These are phyloP conservation scores for Cepaea nemoralis DNA, from an alignment of 1,140 invertebrate species.

Conservation along the genomic window DNA sequence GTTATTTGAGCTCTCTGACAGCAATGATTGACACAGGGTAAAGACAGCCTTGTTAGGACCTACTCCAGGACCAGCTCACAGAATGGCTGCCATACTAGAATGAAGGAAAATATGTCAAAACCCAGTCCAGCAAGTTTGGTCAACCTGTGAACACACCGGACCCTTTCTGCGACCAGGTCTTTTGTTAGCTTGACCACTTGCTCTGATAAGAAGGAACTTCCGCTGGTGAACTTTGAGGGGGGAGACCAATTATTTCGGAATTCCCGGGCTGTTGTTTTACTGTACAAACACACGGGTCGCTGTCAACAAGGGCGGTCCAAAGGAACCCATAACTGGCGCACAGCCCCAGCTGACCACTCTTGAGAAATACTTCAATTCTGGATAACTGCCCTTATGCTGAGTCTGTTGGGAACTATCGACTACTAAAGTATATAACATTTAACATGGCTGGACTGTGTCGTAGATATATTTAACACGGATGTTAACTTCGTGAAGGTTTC, in stretches of 20 bases:
- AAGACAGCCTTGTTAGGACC: not conserved
- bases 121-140: not conserved
- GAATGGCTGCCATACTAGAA: not conserved
- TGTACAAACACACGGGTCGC: not conserved
- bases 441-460: too few relatives aligned
- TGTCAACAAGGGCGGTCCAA: not conserved
- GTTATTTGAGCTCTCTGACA: not conserved
- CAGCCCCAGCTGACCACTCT: not conserved
- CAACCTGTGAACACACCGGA: not conserved
- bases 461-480: too few relatives aligned
- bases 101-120: not conserved
- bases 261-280: conserved; percentile 3
- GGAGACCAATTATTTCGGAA: not conserved
- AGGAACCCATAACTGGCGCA: not conserved
- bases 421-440: too few relatives aligned
- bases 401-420: too few relatives aligned
- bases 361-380: too few relatives aligned
- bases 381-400: too few relatives aligned
- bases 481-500: too few relatives aligned
- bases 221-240: not conserved
- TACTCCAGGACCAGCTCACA: not conserved
- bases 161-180: not conserved
- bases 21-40: conserved; percentile 1
- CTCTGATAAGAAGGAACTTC: conserved; percentile 6
- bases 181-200: not conserved